Percentiles rank a stretch among this genome's conserved stretches.
Conservation (phyloP, 2,113 vertebrate species). For the Archilochus colubris region DNA sequence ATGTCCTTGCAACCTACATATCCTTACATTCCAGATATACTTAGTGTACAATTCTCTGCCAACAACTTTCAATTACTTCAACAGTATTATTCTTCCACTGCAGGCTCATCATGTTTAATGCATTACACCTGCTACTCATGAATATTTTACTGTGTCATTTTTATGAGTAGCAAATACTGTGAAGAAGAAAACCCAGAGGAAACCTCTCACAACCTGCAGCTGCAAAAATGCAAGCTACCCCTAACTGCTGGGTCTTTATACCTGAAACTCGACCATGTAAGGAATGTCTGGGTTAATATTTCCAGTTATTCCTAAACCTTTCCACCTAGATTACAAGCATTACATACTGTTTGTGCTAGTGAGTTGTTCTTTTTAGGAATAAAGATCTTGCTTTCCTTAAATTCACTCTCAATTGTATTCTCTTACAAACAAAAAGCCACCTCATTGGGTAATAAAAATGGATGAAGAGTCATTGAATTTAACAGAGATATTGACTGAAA, state of each 20-base stretch:
- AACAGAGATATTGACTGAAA: background rate
- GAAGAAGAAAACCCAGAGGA: constrained; percentile 31
- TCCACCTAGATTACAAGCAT: background rate
- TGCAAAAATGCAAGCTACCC: background rate
- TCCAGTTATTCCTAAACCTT: background rate
- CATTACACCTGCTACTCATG: constrained; percentile 13
- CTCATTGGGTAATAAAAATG: background rate
- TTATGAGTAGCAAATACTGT: constrained; percentile 5
- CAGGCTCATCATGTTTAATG: constrained; percentile 21
- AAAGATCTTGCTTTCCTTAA: background rate
- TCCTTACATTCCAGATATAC: background rate
- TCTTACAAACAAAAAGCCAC: background rate
- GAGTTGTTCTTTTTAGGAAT: background rate
- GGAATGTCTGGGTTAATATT: background rate
- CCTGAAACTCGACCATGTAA: background rate
- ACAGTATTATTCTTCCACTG: background rate
- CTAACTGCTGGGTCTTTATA: background rate
- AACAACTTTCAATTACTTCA: background rate
- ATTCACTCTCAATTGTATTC: background rate
- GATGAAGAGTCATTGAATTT: background rate
- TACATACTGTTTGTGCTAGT: background rate
- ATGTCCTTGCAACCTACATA: background rate
- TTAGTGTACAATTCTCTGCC: background rate
- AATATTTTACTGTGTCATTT: constrained; percentile 39
- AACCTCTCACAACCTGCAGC: background rate